phyloP scores from a whole-genome alignment of 2,888 invertebrate genomes.

The Synergus japonicus region DNA sequence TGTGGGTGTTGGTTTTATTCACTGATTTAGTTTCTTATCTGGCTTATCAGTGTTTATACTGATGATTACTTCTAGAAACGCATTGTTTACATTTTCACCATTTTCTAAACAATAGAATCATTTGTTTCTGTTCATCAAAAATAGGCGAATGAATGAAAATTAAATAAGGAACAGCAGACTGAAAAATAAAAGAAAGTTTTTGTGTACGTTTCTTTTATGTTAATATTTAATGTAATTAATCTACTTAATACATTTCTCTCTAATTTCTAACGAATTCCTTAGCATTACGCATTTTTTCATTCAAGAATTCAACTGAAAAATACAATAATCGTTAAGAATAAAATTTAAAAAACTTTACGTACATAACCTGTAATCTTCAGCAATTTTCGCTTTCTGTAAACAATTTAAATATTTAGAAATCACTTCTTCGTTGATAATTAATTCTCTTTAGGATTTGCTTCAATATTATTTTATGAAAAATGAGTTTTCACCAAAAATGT shows the following conservation, averaged over 20 bases:
- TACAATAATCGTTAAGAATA: not conserved
- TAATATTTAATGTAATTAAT: not conserved
- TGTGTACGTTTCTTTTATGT: not conserved
- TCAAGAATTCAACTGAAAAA: not conserved
- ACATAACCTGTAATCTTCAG: not conserved
- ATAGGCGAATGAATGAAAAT: not conserved
- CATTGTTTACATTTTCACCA: not conserved
- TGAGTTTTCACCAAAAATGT: not conserved
- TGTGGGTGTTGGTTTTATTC: no score
- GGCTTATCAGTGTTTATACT: not conserved
- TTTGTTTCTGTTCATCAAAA: not conserved
- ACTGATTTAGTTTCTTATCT: no score
- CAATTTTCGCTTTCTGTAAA: not conserved
- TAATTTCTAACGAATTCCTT: not conserved
- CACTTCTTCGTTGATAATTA: not conserved
- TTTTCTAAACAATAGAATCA: not conserved
- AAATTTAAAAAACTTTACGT: not conserved
- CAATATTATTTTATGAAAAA: not conserved
- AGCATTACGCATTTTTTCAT: not conserved
- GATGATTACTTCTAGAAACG: not conserved
- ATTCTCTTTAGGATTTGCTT: not conserved
- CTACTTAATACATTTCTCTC: not conserved
- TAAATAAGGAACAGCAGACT: not conserved
- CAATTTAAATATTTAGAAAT: not conserved
- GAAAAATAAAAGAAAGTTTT: not conserved